phyloP scores from a whole-genome alignment of 30 jellyfish, hydroid and myxozoan species.

The Aurelia aurita complex sp. Pacific region DNA sequence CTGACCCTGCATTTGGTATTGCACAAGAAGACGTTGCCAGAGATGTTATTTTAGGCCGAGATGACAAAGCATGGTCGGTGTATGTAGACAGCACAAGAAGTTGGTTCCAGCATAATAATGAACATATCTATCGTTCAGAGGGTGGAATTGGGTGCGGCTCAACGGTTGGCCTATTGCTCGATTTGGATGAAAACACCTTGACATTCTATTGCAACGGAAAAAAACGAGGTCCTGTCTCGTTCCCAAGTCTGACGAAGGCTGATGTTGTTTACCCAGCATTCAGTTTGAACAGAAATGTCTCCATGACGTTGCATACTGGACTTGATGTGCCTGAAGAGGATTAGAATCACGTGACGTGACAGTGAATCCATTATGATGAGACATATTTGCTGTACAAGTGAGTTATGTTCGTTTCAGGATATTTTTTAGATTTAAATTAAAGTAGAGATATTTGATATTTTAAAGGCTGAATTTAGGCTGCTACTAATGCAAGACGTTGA shows the following conservation, averaged over 20 bases:
- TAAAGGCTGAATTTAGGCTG: no score
- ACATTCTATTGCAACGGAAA: slow-evolving; percentile 91
- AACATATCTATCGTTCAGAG: slow-evolving; percentile 91
- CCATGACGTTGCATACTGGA: slow-evolving; percentile 92
- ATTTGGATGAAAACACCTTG: slow-evolving; percentile 73
- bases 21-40: slow-evolving; percentile 83
- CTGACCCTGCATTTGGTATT: slow-evolving; percentile 97
- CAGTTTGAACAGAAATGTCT: slow-evolving; percentile 90
- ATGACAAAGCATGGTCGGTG: slow-evolving; percentile 94
- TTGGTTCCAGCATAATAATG: slow-evolving; percentile 98
- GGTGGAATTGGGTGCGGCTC: slow-evolving; percentile 95
- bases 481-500: no score
- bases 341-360: not conserved
- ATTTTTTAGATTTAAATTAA: no score
- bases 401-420: no score
- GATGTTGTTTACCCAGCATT: slow-evolving; percentile 97
- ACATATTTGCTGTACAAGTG: no score
- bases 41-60: slow-evolving; percentile 91
- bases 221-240: slow-evolving; percentile 91
- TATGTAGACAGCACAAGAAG: slow-evolving; percentile 96
- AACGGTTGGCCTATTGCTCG: slow-evolving; percentile 86
- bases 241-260: slow-evolving; percentile 86
- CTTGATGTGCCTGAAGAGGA: slow-evolving; percentile 62
- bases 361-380: no score
- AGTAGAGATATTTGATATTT: no score